Percentiles rank a stretch among this genome's conserved stretches.
Conservation (phyloP, 2,888 invertebrate genomes). For the Slavum lentiscoides region DNA sequence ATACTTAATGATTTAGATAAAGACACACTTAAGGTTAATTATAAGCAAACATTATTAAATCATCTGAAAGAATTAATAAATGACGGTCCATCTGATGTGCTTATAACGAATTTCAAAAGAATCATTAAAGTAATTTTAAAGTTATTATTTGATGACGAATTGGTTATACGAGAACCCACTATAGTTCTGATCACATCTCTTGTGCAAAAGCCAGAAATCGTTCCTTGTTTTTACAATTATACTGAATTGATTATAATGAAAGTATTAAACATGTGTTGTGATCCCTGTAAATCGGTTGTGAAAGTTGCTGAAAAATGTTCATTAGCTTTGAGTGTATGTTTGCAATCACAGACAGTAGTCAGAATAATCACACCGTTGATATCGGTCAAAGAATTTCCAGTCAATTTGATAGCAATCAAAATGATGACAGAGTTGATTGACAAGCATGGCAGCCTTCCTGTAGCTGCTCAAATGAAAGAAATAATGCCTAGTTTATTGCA, state of each 20-base stretch:
- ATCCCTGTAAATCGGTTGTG: constrained; percentile 68
- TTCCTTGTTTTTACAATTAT: constrained; percentile 82
- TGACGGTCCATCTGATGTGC: background rate
- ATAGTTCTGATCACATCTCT: constrained; percentile 27
- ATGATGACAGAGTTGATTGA: constrained; percentile 84
- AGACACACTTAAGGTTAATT: constrained; percentile 26
- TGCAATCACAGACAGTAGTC: constrained; percentile 61
- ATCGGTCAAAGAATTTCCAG: constrained; percentile 82
- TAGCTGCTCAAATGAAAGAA: constrained; percentile 70
- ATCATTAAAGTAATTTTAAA: constrained; percentile 36
- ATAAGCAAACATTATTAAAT: constrained; percentile 41
- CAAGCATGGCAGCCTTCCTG: constrained; percentile 71
- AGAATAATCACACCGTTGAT: constrained; percentile 75
- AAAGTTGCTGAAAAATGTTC: constrained; percentile 85
- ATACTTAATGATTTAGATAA: constrained; percentile 38
- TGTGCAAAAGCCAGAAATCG: constrained; percentile 57
- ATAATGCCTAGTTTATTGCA: constrained; percentile 88
- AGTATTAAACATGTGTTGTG: constrained; percentile 83
- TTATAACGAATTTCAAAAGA: constrained; percentile 35
- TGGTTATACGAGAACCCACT: constrained; percentile 23
- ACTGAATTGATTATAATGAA: constrained; percentile 88
- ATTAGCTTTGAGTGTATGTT: constrained; percentile 61
- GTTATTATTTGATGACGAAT: constrained; percentile 29
- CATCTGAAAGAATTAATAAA: constrained; percentile 33
- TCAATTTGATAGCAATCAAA: constrained; percentile 89